phyloP scores from a whole-genome alignment of 1,140 invertebrate species.

The Coenobita brevimanus region DNA sequence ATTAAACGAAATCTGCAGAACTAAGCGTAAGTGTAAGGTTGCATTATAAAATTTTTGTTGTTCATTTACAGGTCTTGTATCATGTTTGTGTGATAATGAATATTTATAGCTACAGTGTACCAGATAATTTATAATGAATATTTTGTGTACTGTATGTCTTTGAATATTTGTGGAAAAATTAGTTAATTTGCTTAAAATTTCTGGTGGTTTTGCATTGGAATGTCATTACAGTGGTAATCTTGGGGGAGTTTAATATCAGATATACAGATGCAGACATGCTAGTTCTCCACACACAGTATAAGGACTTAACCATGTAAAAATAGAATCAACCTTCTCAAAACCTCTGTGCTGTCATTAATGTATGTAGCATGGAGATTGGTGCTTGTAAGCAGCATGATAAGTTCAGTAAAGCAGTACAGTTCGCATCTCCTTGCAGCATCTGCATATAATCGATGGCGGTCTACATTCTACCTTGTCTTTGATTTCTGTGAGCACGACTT shows the following conservation, averaged over 20 bases:
- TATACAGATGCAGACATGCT: too few species aligned
- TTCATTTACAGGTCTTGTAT: neutral
- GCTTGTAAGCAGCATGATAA: too few species aligned
- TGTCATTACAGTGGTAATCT: neutral
- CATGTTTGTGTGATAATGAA: too few species aligned
- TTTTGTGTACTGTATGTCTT: neutral
- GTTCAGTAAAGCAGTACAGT: neutral
- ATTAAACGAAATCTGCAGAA: constrained; percentile 79
- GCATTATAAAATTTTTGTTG: neutral
- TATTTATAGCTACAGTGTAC: neutral
- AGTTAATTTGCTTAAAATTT: neutral
- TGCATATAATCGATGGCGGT: constrained; percentile 88
- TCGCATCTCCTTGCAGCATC: constrained; percentile 78
- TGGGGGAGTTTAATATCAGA: too few species aligned
- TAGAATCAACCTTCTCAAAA: too few species aligned
- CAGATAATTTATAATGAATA: neutral
- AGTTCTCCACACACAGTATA: neutral
- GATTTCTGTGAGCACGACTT: constrained; percentile 99
- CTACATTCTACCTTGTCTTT: constrained; percentile 98
- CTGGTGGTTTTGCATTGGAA: neutral
- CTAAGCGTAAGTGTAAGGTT: constrained; percentile 62
- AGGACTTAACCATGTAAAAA: too few species aligned
- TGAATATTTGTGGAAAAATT: neutral
- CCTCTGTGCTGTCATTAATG: too few species aligned
- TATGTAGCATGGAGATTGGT: too few species aligned